Evolutionary conservation across 2,888 invertebrate genomes (phyloP).

Genomic region (Acrobasis repandana): DNA sequence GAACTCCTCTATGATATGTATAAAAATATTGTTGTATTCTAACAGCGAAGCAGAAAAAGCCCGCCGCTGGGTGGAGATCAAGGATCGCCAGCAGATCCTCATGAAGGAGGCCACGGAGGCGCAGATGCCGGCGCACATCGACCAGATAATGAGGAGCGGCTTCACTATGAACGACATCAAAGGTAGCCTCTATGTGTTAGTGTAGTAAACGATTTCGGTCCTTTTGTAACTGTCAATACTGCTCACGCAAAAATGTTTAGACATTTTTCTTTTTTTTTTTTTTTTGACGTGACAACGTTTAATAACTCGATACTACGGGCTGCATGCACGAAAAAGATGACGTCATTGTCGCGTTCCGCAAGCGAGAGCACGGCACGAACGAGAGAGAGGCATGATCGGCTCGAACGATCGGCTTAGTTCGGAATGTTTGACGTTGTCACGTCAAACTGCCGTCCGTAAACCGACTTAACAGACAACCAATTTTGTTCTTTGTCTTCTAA

Average conservation of each 20-base stretch:
- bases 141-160: conserved; percentile 94
- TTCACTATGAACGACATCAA: conserved; percentile 97
- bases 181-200: conserved; percentile 73
- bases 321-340: too few relatives aligned
- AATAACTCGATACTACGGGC: too few relatives aligned
- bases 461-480: too few relatives aligned
- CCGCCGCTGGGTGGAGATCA: conserved; percentile 94
- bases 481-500: too few relatives aligned
- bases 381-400: too few relatives aligned
- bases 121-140: conserved; percentile 90
- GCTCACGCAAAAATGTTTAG: not conserved
- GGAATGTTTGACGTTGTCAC: too few relatives aligned
- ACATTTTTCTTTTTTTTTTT: not conserved
- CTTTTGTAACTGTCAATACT: not conserved
- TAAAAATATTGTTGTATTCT: not conserved
- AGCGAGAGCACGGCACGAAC: too few relatives aligned
- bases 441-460: too few relatives aligned
- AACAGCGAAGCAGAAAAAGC: conserved; percentile 91
- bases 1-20: too few relatives aligned
- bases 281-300: too few relatives aligned
- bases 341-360: too few relatives aligned
- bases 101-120: conserved; percentile 88
- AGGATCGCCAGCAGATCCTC: conserved; percentile 90
- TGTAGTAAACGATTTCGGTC: not conserved
- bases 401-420: too few relatives aligned